Percentiles rank a stretch among this genome's conserved stretches.
Conservation (phyloP, 2,797 vertebrate species). For the Kryptopterus vitreolus region DNA sequence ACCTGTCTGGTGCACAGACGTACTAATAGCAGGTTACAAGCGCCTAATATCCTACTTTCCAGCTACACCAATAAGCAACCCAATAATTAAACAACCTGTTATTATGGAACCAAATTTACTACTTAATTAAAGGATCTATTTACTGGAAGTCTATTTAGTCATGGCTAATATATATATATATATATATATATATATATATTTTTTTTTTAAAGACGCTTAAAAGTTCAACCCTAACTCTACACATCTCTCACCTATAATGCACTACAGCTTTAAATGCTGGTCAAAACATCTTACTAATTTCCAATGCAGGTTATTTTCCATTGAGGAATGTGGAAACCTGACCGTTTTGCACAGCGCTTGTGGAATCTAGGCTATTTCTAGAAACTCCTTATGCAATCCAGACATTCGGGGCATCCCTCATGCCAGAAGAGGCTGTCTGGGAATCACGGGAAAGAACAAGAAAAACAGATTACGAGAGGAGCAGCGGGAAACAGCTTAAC, state of each 20-base stretch:
- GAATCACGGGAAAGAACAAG: constrained; percentile 30
- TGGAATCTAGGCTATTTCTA: constrained; percentile 69
- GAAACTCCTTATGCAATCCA: constrained; percentile 68
- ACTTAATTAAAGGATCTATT: neutral
- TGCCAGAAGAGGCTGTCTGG: constrained; percentile 53
- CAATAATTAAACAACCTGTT: constrained; percentile 18
- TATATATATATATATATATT: neutral
- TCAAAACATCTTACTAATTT: neutral
- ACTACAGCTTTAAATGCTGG: neutral
- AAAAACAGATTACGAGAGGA: constrained; percentile 14
- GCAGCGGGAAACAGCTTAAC: neutral
- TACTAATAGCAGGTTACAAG: neutral
- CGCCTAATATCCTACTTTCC: neutral
- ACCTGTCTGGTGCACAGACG: neutral
- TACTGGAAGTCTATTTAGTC: neutral
- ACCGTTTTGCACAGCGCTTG: constrained; percentile 55
- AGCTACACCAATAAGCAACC: constrained; percentile 10
- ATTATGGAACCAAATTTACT: constrained; percentile 21
- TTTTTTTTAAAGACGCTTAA: neutral
- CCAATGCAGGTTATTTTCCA: neutral
- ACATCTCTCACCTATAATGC: neutral
- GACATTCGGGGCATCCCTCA: constrained; percentile 60
- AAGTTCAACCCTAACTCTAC: neutral
- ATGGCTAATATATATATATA: neutral
- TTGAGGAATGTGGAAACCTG: neutral